phyloP scores from a whole-genome alignment of 2,888 invertebrate genomes.

The Trissonchulus sp. region DNA sequence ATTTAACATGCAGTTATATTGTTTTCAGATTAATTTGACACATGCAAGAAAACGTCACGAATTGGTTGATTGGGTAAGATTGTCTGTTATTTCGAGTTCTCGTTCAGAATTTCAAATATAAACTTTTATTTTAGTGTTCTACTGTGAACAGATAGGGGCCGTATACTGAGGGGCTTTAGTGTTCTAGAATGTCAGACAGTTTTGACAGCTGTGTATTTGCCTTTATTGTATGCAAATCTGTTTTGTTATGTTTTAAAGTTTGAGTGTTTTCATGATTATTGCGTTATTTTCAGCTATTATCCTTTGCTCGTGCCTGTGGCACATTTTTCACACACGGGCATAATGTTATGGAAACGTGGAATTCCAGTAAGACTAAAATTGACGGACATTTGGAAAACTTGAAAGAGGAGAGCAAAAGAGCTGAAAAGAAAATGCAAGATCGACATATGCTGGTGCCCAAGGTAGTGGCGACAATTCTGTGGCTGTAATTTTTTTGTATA shows the following conservation, averaged over 20 bases:
- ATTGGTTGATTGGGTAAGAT: not conserved
- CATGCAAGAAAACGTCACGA: constrained; percentile 21
- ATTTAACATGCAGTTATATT: too few species aligned
- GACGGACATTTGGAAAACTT: constrained; percentile 37
- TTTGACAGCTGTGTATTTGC: too few species aligned
- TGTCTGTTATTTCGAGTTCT: too few species aligned
- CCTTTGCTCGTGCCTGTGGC: constrained; percentile 44
- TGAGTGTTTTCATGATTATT: not conserved
- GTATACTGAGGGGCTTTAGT: too few species aligned
- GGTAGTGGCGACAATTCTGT: too few species aligned
- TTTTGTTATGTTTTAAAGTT: not conserved
- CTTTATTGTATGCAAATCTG: too few species aligned
- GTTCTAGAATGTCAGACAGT: too few species aligned
- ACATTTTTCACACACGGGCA: constrained; percentile 46
- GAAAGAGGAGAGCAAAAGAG: constrained; percentile 40
- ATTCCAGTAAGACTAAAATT: constrained; percentile 23
- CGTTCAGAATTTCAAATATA: too few species aligned
- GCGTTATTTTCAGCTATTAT: not conserved
- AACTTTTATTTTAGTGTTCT: too few species aligned
- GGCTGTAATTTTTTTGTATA: too few species aligned
- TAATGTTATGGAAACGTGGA: constrained; percentile 40
- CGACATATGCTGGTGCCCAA: constrained; percentile 50
- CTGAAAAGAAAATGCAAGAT: constrained; percentile 51
- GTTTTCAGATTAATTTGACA: not conserved
- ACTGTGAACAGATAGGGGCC: too few species aligned